Evolutionary conservation across 1,140 invertebrate genomes (phyloP).

Genomic region (Hylaeus anthracinus): DNA sequence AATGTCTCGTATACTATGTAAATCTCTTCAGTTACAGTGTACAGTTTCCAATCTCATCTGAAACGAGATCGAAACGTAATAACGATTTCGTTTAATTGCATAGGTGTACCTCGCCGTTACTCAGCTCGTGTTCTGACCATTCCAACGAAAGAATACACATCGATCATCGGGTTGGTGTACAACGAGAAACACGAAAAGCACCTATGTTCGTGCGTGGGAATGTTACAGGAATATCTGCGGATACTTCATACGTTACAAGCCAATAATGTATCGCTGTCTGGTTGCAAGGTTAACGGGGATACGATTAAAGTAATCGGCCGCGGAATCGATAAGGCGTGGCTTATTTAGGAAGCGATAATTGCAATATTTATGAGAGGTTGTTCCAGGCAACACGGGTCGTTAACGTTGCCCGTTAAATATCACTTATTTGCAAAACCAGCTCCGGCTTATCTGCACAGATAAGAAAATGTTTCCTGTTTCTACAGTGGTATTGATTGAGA

Average conservation of each 20-base stretch:
- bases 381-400: constrained; percentile 16
- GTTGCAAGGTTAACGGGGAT: constrained; percentile 37
- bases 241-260: constrained; percentile 17
- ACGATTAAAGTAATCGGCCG: constrained; percentile 43
- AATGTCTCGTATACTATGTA: too few relatives aligned
- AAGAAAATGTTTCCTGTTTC: constrained; percentile 18
- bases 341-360: constrained; percentile 45
- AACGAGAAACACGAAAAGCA: not conserved
- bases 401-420: constrained; percentile 39
- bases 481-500: constrained; percentile 4
- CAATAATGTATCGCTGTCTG: constrained; percentile 19
- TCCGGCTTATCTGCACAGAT: constrained; percentile 12
- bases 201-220: not conserved
- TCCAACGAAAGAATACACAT: not conserved
- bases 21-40: too few relatives aligned
- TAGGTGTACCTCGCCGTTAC: too few relatives aligned
- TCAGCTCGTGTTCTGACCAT: too few relatives aligned
- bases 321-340: constrained; percentile 39
- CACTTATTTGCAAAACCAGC: constrained; percentile 42
- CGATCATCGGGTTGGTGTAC: not conserved
- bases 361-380: constrained; percentile 31
- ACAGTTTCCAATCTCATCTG: too few relatives aligned
- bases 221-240: not conserved
- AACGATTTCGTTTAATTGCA: too few relatives aligned
- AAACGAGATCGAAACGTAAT: too few relatives aligned